Evolutionary conservation across 2,113 vertebrate genomes (phyloP).

Genomic region (Paraplagusia blochii): DNA sequence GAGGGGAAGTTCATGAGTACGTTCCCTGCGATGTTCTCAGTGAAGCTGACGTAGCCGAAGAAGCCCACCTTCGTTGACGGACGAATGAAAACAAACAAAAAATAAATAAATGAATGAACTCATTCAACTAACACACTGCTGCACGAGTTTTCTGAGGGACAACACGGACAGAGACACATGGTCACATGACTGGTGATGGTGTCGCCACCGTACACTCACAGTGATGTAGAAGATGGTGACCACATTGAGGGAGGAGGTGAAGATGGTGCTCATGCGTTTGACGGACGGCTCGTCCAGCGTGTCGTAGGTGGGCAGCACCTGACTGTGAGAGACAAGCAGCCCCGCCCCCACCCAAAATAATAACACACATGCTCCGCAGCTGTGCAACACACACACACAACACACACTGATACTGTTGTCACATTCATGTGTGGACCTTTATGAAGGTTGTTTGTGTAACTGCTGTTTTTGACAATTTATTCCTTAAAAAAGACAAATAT

Average conservation of each 20-base stretch:
- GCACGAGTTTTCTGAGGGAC: neutral
- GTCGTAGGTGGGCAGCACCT: constrained; percentile 97
- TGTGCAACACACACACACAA: neutral
- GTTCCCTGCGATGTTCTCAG: constrained; percentile 89
- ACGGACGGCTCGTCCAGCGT: constrained; percentile 96
- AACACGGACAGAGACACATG: neutral
- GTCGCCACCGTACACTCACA: constrained; percentile 75
- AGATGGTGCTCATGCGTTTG: constrained; percentile 98
- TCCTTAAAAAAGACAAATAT: too few relatives aligned
- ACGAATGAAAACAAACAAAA: neutral
- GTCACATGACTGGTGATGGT: neutral
- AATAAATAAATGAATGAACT: neutral
- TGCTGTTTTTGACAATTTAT: too few relatives aligned
- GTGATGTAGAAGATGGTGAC: constrained; percentile 96
- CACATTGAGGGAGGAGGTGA: constrained; percentile 90
- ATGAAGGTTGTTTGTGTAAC: too few relatives aligned
- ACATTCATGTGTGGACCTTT: constrained; percentile 27
- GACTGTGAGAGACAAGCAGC: constrained; percentile 74
- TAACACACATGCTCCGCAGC: neutral
- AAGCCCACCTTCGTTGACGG: constrained; percentile 84
- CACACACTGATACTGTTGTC: too few relatives aligned
- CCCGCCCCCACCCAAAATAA: constrained; percentile 9
- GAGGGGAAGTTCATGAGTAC: constrained; percentile 97
- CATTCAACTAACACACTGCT: too few relatives aligned
- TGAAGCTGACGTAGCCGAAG: constrained; percentile 97